Percentiles rank a stretch among this genome's conserved stretches.
Evolutionary conservation across 2,888 invertebrate genomes (phyloP).

Genomic region (Perithous albicinctus): DNA sequence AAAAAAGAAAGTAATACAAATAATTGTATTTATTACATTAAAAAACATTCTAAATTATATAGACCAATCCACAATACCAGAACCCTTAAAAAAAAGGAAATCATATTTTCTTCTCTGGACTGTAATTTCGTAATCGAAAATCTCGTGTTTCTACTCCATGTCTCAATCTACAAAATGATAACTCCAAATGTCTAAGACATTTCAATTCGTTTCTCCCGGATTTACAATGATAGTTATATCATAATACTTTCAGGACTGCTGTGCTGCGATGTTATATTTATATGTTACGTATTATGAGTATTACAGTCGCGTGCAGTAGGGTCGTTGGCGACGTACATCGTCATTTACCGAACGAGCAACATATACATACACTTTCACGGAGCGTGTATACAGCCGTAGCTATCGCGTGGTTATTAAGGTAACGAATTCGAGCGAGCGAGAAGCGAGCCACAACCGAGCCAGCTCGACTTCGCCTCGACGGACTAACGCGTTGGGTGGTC

Average conservation of each 20-base stretch:
- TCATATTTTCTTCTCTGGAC: too few species aligned
- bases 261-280: neutral
- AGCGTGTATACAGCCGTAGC: conserved; percentile 58
- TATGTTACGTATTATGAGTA: conserved; percentile 44
- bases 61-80: too few species aligned
- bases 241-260: conserved; percentile 3
- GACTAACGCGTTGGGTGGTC: conserved; percentile 82
- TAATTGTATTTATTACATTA: too few species aligned
- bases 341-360: conserved; percentile 23
- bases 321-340: neutral
- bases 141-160: conserved; percentile 20
- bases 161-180: conserved; percentile 31
- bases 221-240: conserved; percentile 35
- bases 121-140: too few species aligned
- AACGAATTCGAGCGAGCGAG: conserved; percentile 79
- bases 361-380: conserved; percentile 22
- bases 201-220: conserved; percentile 40
- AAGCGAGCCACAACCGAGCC: conserved; percentile 73
- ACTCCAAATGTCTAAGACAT: conserved; percentile 36
- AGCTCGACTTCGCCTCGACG: conserved; percentile 61
- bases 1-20: too few species aligned
- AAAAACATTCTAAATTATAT: too few species aligned
- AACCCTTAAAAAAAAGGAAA: too few species aligned
- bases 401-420: conserved; percentile 82
- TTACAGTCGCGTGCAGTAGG: conserved; percentile 43